Evolutionary conservation across 2,888 invertebrate genomes (phyloP).

Genomic region (Calameuta pallipes): DNA sequence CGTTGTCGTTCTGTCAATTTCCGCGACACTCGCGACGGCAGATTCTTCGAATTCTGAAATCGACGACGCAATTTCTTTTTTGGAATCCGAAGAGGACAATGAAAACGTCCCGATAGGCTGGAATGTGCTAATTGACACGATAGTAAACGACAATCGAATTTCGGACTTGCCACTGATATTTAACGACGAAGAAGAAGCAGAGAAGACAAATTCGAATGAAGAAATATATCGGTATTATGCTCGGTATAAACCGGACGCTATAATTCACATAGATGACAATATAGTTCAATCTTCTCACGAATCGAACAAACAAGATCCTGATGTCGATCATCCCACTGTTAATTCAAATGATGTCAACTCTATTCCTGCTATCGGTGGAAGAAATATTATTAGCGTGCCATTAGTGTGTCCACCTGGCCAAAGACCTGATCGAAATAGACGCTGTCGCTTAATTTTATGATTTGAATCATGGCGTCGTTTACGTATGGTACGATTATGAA

Average conservation of each 20-base stretch:
- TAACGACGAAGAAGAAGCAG: background rate
- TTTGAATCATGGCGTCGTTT: background rate
- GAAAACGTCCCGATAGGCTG: background rate
- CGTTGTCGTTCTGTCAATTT: background rate
- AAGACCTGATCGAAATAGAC: background rate
- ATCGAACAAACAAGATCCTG: background rate
- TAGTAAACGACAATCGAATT: background rate
- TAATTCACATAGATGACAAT: background rate
- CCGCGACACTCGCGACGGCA: background rate
- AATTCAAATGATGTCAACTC: background rate
- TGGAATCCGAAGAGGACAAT: background rate
- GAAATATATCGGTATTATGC: background rate
- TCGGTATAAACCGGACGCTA: background rate
- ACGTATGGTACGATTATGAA: background rate
- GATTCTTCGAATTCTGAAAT: background rate
- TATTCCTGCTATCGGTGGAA: background rate
- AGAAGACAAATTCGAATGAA: background rate
- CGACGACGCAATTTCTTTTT: background rate
- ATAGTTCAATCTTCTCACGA: too few species aligned
- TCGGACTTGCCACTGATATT: background rate
- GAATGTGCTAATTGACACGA: background rate
- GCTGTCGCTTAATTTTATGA: background rate
- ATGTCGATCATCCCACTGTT: too few species aligned
- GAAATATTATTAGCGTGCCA: background rate
- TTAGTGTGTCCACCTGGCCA: background rate